A percentile compares a stretch with the other conserved stretches of the same genome.
These are phyloP conservation scores for Sitodiplosis mosellana DNA, from an alignment of 1,140 invertebrate species.

Conservation along the genomic window DNA sequence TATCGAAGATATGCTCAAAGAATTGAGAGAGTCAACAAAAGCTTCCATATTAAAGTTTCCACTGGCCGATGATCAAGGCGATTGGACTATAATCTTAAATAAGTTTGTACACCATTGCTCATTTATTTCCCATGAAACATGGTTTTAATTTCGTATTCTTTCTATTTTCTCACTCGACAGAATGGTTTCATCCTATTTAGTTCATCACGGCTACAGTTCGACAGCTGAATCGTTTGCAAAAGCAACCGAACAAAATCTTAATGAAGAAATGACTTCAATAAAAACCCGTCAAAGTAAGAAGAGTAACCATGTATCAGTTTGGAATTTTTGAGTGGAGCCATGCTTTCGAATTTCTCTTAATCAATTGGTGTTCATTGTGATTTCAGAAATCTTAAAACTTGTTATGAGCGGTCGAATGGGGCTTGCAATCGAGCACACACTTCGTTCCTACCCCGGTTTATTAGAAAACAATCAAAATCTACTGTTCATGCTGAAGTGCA, in stretches of 20 bases:
- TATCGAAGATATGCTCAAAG: slow-evolving; percentile 92
- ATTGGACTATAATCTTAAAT: slow-evolving; percentile 80
- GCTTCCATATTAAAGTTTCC: slow-evolving; percentile 74
- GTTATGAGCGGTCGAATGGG: slow-evolving; percentile 82
- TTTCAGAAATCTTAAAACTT: slow-evolving; percentile 79
- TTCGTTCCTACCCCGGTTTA: slow-evolving; percentile 74
- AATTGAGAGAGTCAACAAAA: slow-evolving; percentile 63
- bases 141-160: slow-evolving; percentile 5
- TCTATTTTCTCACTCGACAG: slow-evolving; percentile 30
- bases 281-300: slow-evolving; percentile 89
- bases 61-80: slow-evolving; percentile 67
- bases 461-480: slow-evolving; percentile 79
- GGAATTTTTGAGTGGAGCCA: too few species aligned
- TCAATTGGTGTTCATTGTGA: too few species aligned
- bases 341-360: too few species aligned
- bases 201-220: slow-evolving; percentile 92
- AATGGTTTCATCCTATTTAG: slow-evolving; percentile 92
- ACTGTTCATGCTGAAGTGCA: slow-evolving; percentile 85
- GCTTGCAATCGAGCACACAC: slow-evolving; percentile 82
- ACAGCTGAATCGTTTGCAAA: slow-evolving; percentile 92
- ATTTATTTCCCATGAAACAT: too few species aligned
- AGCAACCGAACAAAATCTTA: slow-evolving; percentile 74
- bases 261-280: slow-evolving; percentile 86
- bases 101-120: too few species aligned
- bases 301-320: too few species aligned